Percentiles rank a stretch among this genome's conserved stretches.
Conservation (phyloP, 2,113 vertebrate genomes). For the Steatornis caripensis region DNA sequence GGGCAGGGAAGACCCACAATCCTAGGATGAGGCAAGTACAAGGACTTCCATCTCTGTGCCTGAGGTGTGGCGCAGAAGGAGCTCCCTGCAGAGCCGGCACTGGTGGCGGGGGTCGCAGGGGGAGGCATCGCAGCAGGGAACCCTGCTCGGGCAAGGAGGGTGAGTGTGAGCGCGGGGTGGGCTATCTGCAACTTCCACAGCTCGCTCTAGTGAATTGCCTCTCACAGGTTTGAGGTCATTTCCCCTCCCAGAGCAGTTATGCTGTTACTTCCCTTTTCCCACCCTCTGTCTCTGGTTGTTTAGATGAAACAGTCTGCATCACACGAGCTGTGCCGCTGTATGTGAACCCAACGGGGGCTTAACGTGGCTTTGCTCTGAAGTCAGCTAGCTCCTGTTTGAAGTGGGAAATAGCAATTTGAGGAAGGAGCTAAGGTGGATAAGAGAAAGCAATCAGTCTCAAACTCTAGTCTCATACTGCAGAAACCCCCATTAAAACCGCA, state of each 20-base stretch:
- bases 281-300: neutral
- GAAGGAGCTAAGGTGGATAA: neutral
- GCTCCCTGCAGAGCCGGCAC: neutral
- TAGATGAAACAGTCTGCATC: neutral
- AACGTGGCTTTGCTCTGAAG: neutral
- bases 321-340: neutral
- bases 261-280: neutral
- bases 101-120: rapidly evolving
- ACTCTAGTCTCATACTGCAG: neutral
- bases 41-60: neutral
- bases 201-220: neutral
- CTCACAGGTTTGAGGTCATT: neutral
- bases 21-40: rapidly evolving
- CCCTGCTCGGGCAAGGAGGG: rapidly evolving
- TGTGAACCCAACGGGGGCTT: neutral
- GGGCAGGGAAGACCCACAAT: neutral
- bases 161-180: rapidly evolving
- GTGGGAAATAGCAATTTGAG: neutral
- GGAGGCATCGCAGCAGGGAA: neutral
- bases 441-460: neutral
- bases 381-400: neutral
- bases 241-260: neutral
- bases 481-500: neutral
- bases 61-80: neutral
- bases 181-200: neutral